These are phyloP conservation scores for Actinernus sp. DNA, from an alignment of 92 coral and sea anemone species.

Conservation along the genomic window DNA sequence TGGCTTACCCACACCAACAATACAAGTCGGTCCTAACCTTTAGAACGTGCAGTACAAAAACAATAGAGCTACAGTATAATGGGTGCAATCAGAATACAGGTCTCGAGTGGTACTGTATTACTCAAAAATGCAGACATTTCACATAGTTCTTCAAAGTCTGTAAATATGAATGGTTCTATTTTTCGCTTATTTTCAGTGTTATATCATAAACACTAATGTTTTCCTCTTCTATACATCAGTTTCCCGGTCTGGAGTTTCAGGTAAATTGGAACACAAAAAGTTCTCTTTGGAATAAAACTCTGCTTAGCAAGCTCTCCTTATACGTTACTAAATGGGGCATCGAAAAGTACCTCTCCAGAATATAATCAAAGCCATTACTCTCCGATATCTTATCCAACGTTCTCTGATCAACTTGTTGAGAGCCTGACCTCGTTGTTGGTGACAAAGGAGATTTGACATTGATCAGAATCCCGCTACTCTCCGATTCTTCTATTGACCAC, in stretches of 20 bases:
- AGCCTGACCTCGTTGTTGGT: not conserved
- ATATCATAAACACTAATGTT: too few species aligned
- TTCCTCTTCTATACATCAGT: conserved; percentile 47
- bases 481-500: conserved; percentile 32
- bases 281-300: conserved; percentile 43
- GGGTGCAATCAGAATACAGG: too few species aligned
- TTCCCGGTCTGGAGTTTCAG: conserved; percentile 54
- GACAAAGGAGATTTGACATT: not conserved
- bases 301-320: conserved; percentile 49
- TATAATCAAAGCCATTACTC: conserved; percentile 8
- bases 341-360: conserved; percentile 73
- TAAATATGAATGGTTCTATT: too few species aligned
- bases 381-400: not conserved
- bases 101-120: too few species aligned
- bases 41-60: too few species aligned
- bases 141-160: too few species aligned
- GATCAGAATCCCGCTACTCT: not conserved
- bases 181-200: too few species aligned
- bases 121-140: too few species aligned
- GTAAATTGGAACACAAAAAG: conserved; percentile 7
- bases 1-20: too few species aligned
- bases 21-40: too few species aligned
- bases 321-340: conserved; percentile 71
- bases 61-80: too few species aligned
- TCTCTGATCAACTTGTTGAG: not conserved